phyloP scores from a whole-genome alignment of 2,797 vertebrate species.

The Morus bassanus region DNA sequence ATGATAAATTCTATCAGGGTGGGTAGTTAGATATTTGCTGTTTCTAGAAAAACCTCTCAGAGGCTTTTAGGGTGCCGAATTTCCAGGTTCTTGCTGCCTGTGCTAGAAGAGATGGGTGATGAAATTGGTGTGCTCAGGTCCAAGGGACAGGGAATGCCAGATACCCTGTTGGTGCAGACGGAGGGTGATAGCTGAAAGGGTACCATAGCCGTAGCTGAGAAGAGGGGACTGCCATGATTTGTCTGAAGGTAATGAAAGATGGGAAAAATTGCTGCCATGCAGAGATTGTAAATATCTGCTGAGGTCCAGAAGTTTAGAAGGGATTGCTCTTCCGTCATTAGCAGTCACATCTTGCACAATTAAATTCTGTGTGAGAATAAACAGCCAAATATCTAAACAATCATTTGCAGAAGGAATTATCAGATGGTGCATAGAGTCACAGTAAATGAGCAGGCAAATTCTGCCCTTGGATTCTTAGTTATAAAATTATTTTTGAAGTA shows the following conservation, averaged over 20 bases:
- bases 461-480: not conserved
- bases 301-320: not conserved
- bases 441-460: not conserved
- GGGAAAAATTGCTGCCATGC: not conserved
- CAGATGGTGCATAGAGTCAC: not conserved
- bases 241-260: not conserved
- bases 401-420: not conserved
- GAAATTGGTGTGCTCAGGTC: not conserved
- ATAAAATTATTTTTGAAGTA: not conserved
- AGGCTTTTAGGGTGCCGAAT: not conserved
- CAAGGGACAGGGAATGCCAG: not conserved
- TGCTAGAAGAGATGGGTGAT: not conserved
- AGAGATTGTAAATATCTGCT: not conserved
- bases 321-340: not conserved
- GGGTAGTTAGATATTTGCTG: not conserved
- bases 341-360: not conserved
- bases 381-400: not conserved
- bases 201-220: not conserved
- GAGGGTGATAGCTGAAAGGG: not conserved
- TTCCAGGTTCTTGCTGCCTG: not conserved
- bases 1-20: not conserved
- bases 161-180: not conserved
- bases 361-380: not conserved
- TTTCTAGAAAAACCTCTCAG: not conserved
- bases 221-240: accelerated